Evolutionary conservation across 2,888 invertebrate species (phyloP), one percentile per base, ranked within the genome.

Genomic region (Limnephilus auricula): DNA sequence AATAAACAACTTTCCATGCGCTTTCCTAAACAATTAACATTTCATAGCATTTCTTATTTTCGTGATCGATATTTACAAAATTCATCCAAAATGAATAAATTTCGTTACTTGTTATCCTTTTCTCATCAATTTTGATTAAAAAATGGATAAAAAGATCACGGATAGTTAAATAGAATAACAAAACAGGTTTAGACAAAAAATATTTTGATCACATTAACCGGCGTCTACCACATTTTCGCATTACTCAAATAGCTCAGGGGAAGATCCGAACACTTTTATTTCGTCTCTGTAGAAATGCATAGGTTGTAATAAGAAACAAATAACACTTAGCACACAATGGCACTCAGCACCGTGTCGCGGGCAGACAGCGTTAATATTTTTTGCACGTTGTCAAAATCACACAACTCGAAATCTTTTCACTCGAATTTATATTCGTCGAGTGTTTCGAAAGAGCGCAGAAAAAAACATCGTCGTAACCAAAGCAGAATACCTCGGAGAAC

Each of bases 351-450:
- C 79, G 37, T 31, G 89, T 89, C 89, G 31, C 89, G 25, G 65
- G 82, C 83, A 91, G 85, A 85, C n/a, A 90, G 45, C 79, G 86
- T 78, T 85, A 90, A 91, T 80, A 80, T 79, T 87, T 90, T 82
- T 88, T 87, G 32, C 90, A 88, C 80, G 82, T 37, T 82, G 87
- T 85, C 84, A 31, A 90, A 91, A 91, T 78, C 86, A 79, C 86
- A 92, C 90, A 87, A 89, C 90, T 92, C 80, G 78, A 90, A 89
- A 90, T 80, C 84, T 90, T 92, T 92, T 89, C 92, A 86, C 89
- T 88, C 85, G 86, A 92, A 80, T 90, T 90, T 90, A 83, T 90
- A 92, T 92, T 89, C 82, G 85, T 79, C 79, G 89, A 89, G 92
- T 88, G 90, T 89, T 89, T 88, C 86, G 30, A 89, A 40, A 89